Percentiles rank a stretch among this genome's conserved stretches.
Conservation (phyloP, 2,113 vertebrate species). For the Thunnus maccoyii region DNA sequence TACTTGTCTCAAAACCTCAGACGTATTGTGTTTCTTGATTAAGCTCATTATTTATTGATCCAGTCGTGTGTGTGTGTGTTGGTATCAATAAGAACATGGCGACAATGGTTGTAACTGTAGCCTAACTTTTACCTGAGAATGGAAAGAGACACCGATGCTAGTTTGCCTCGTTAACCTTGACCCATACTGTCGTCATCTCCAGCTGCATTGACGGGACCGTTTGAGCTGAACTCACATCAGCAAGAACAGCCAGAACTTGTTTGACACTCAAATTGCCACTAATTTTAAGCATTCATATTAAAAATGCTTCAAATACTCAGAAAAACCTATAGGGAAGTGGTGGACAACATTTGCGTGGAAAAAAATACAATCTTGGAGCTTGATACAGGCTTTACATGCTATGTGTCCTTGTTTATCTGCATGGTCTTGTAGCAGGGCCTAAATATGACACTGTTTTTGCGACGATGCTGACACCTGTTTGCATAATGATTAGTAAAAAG, state of each 20-base stretch:
- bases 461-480: too few species aligned
- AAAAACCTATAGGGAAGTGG: background rate
- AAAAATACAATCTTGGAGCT: background rate
- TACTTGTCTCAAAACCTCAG: constrained; percentile 8
- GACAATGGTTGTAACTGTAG: constrained; percentile 63
- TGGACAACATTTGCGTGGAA: background rate
- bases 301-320: background rate
- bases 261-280: background rate
- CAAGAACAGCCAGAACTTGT: background rate
- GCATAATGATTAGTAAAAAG: too few species aligned
- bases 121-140: constrained; percentile 39
- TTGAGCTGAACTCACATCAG: background rate
- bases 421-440: too few species aligned
- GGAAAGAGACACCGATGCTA: constrained; percentile 48
- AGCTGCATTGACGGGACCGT: background rate
- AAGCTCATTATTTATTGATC: constrained; percentile 55
- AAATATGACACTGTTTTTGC: too few species aligned
- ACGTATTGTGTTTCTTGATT: constrained; percentile 40
- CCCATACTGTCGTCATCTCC: background rate
- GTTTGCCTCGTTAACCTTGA: constrained; percentile 24
- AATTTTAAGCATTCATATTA: background rate
- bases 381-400: too few species aligned
- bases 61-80: constrained; percentile 4
- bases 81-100: constrained; percentile 40
- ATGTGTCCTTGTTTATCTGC: too few species aligned